These are phyloP conservation scores for Polymixis flavicincta DNA, from an alignment of 2,888 invertebrate genomes.

Conservation along the genomic window DNA sequence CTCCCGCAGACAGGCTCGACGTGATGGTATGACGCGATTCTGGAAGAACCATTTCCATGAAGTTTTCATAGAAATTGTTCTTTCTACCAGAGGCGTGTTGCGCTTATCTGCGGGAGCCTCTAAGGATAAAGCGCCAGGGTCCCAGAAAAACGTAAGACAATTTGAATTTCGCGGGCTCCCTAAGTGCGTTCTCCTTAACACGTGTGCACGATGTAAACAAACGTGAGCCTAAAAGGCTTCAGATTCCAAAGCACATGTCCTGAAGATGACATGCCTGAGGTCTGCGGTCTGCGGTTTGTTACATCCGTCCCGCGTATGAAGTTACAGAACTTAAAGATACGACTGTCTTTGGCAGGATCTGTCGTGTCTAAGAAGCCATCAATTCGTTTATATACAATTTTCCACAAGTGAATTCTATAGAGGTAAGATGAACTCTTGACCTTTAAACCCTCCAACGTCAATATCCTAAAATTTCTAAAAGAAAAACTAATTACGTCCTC, in stretches of 20 bases:
- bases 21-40: too few species aligned
- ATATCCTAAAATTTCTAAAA: conserved; percentile 2
- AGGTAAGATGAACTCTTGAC: conserved; percentile 25
- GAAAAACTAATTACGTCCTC: conserved; percentile 31
- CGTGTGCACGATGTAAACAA: conserved; percentile 53
- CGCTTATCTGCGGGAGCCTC: too few species aligned
- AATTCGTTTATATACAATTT: too few species aligned
- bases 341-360: conserved; percentile 5
- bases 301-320: conserved; percentile 36
- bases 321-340: conserved; percentile 34
- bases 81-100: too few species aligned
- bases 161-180: too few species aligned
- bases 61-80: too few species aligned
- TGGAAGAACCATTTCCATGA: too few species aligned
- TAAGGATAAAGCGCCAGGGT: too few species aligned
- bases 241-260: conserved; percentile 54
- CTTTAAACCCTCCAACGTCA: not conserved
- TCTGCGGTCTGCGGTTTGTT: conserved; percentile 54
- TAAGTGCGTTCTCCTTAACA: not conserved
- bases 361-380: not conserved
- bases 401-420: not conserved
- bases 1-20: too few species aligned
- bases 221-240: conserved; percentile 44
- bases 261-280: conserved; percentile 38
- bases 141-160: too few species aligned